Base-by-base conservation (phyloP, 2,888 invertebrate species). In the Flabesymbios commensalis region DNA sequence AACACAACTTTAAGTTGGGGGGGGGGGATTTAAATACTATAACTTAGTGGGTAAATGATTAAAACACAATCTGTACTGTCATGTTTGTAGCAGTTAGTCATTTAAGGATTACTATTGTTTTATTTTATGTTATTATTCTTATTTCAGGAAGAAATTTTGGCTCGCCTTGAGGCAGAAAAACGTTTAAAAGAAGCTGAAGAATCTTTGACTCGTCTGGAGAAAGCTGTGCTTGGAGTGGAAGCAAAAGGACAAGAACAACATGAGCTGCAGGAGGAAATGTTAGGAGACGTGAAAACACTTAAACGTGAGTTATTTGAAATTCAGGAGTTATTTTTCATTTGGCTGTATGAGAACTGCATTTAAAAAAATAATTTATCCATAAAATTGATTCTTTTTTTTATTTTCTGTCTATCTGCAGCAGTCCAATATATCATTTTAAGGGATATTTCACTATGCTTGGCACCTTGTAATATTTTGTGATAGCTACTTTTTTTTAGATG, bases 201-300 rank as follows among this genome's bases (percentile, higher is more conserved):
- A 45, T 83, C 84, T 1, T 67, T 84, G 39, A 73, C 75, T 47
- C 79, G 79, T 43, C 73, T 84, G 42, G 83, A 83, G 49, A 72
- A 72, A 62, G 83, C 81, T 1, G 76, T 84, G 45, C 75, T 79
- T 33, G 75, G 80, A 61, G 75, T 79, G 19, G 72, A 72, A 26
- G 64, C 64, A 5, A 78, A 78, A 26, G 75, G 79, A 3, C 81
- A 79, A 33, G 60, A 62, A 29, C 29, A 36, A 10, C 53, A 55
- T 33, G 62, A 63, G 48, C 61, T 57, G 10, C 48, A 48, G 53
- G 81, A 83, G 67, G 80, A 83, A 63, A 83, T 84, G 75, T 78
- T 83, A 67, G 80, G 81, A 14, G 83, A 84, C 73, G 84, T 84
- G 17, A 80, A 78, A 62, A 81, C 81, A 67, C 74, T 84, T n/a